phyloP scores from a whole-genome alignment of 1,140 invertebrate genomes.

The Bombus consobrinus region DNA sequence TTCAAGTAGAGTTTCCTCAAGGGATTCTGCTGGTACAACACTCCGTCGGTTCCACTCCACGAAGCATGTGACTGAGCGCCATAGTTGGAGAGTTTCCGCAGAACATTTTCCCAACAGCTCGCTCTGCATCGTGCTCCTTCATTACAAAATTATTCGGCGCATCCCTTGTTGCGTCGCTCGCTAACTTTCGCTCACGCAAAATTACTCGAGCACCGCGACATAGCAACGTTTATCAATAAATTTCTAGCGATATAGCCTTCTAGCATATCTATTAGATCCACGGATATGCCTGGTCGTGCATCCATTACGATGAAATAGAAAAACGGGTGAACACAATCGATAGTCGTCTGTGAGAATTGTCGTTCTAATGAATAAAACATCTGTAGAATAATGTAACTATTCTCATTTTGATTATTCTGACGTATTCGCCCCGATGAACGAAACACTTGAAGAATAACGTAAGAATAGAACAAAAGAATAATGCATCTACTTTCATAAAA shows the following conservation, averaged over 20 bases:
- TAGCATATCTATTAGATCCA: conserved; percentile 4
- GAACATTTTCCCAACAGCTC: conserved; percentile 30
- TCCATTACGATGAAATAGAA: neutral
- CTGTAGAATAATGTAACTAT: no score
- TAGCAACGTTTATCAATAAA: conserved; percentile 23
- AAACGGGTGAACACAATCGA: neutral
- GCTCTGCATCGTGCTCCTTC: neutral
- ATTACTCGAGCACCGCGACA: conserved; percentile 1
- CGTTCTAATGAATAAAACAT: no score
- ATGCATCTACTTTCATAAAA: no score
- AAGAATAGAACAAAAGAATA: no score
- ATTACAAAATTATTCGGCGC: conserved; percentile 27
- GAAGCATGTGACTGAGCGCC: neutral
- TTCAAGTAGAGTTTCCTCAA: neutral
- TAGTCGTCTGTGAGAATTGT: neutral
- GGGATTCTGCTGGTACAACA: neutral
- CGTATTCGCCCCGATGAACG: no score
- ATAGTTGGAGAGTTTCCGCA: conserved; percentile 17
- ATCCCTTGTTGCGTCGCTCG: conserved; percentile 7
- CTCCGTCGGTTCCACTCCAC: neutral
- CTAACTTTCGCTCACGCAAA: conserved; percentile 26
- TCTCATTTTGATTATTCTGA: no score
- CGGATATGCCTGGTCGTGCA: neutral
- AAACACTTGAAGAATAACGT: no score
- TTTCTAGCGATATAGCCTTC: neutral